Evolutionary conservation across 2,797 vertebrate species (phyloP), one percentile per base, ranked within the genome.

Genomic region (Somateria mollissima): DNA sequence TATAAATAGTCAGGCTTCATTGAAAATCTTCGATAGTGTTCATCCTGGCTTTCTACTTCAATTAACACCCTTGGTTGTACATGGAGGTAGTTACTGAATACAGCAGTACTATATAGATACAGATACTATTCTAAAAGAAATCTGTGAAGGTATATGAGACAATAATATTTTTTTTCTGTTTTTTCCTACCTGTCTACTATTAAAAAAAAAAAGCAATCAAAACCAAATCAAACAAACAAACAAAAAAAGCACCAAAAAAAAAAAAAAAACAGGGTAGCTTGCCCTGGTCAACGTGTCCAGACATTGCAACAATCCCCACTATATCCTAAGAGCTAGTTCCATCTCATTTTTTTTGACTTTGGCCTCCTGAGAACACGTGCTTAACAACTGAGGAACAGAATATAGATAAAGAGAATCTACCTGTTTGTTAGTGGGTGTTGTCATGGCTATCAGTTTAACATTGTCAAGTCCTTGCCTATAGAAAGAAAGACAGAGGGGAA

Each of bases 391-490:
- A 94, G 32, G 51, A 91, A 81, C 9, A 78, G 17, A 41, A 80
- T 41, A 49, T 32, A 91, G 41, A 64, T 2, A 24, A 76, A 64
- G 20, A 79, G 49, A 53, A 92, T 57, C 39, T 97, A 99, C 99
- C 98, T 98, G 98, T 88, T 96, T 97, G 89, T 95, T 95, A 73
- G 97, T 92, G 32, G 97, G 97, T 77, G 96, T 89, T 43, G 98
- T 98, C 96, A 99, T 95, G 16, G 97, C 98, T 77, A 99, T 98
- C 94, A 99, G 98, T 87, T 99, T 99, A 96, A 99, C 96, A 80
- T 97, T 98, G 94, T 97, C 97, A 94, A 98, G 97, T 43, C 98
- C 98, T 97, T 98, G 98, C 88, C 99, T 99, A 89, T n/a, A 28
- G 57, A 69, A 78, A 9, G 62, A 66, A 58, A 60, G 95, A 79